Base-by-base conservation (phyloP, 2,113 vertebrate species). In the Ptychochromis oligacanthus region DNA sequence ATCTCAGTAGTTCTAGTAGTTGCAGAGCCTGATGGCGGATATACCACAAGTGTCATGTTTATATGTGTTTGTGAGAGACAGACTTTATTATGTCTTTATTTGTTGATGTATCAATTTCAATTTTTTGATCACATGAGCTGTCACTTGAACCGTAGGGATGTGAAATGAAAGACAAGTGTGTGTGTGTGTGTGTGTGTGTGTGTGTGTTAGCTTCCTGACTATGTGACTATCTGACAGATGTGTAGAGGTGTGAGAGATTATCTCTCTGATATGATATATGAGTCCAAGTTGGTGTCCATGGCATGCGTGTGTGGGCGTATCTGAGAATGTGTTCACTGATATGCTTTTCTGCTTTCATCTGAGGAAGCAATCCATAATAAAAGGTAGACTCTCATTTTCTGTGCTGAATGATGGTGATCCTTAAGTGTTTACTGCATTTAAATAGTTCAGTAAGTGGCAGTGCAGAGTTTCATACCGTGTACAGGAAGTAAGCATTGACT, bases 11-110 rank as follows among this genome's bases (percentile, higher is more conserved):
- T 59, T 28, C 28, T 2, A 22, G 58, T 55, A 38, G 57, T 76
- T 20, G 3, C 34, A 67, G 7, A 85, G 60, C 46, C 62, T 84
- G 80, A 88, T 62, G 31, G 43, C 26, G 65, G 46, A 61, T 70
- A 79, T 85, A 52, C 65, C 77, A 28, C 5, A 43, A 34, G 46
- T 46, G 43, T 52, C 43, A 36, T 56, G 31, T 60, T 11, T 54
- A 14, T 49, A n/a, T 22, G 20, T 15, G 3, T 7, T 5, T 56
- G 75, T 58, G 13, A 3, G 7, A 5, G 3, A 40, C 15, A 24
- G 17, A 12, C 28, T 31, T n/a, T n/a, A n/a, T n/a, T n/a, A n/a
- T n/a, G 28, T 2, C 28, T 46, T 11, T 26, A 36, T 36, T 64
- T 67, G n/a, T 57, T 57, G 3, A 6, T 28, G 7, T 64, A 18